Base-by-base conservation (phyloP, 2,113 vertebrate species). In the zebrafish (Danio rerio) region DNA sequence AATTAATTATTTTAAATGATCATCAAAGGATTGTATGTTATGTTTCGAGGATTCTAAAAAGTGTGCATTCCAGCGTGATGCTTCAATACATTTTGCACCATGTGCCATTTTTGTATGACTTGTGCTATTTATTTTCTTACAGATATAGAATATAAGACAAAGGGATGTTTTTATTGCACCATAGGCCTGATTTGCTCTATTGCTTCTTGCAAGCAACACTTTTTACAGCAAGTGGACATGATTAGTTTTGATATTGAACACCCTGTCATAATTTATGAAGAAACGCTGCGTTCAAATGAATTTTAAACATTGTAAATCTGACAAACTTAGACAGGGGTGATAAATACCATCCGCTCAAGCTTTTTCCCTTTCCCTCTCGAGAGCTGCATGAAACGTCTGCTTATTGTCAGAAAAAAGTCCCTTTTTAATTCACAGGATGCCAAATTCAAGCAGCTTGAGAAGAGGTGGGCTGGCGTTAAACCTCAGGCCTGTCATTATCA, bases 401-500 rank as follows among this genome's bases (percentile, higher is more conserved):
- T 31, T 66, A 66, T 40, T 76, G 59, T 71, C 15, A 53, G 15
- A 76, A 21, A 79, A 42, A 16, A n/a, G 5, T 6, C 69, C 47
- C 68, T 80, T 83, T 21, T 12, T 68, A 47, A 61, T 59, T 83
- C 31, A 43, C 42, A 58, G 66, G 20, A 69, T 80, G 73, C 55
- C 77, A 21, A 49, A 12, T 55, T 16, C 13, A 31, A 71, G 20
- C 50, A 3, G 31, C 52, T 76, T 9, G 10, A 76, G 49, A 80
- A 21, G 18, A 49, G 56, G 45, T 15, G 21, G 65, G 12, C 11
- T 72, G 59, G 20, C 21, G 21, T 4, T 5, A 72, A 66, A 42
- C 18, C 70, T 74, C 20, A 45, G 72, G 42, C 15, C 56, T 72
- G 42, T 83, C 81, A 42, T 81, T 78, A 40, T 78, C 65, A 81